Evolutionary conservation across 2,888 invertebrate genomes (phyloP).

Genomic region (Euclidia mi): DNA sequence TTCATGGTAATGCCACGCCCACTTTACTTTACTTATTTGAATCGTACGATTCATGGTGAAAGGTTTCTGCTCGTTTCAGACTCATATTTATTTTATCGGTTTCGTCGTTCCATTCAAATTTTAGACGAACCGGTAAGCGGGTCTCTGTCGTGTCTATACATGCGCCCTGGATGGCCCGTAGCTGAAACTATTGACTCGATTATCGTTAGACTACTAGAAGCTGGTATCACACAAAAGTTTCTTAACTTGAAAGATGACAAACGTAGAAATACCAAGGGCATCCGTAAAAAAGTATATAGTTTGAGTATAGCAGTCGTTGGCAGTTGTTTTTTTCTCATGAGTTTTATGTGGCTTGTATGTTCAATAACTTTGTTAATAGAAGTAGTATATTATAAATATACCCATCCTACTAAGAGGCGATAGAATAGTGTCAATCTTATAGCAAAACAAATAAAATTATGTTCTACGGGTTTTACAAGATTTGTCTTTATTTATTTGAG

Average conservation of each 20-base stretch:
- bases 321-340: slow-evolving; percentile 67
- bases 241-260: background rate
- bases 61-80: slow-evolving; percentile 64
- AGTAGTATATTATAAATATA: slow-evolving; percentile 46
- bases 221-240: slow-evolving; percentile 42
- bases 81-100: slow-evolving; percentile 32
- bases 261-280: slow-evolving; percentile 18
- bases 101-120: slow-evolving; percentile 57
- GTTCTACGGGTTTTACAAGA: too few species aligned
- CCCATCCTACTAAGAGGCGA: background rate
- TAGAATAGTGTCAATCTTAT: too few species aligned
- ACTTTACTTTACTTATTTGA: slow-evolving; percentile 46
- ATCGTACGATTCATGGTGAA: slow-evolving; percentile 61
- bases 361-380: slow-evolving; percentile 59
- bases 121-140: slow-evolving; percentile 56
- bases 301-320: slow-evolving; percentile 57
- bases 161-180: slow-evolving; percentile 74
- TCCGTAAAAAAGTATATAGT: slow-evolving; percentile 14
- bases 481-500: too few species aligned
- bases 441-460: too few species aligned
- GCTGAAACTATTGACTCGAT: slow-evolving; percentile 52
- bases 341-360: slow-evolving; percentile 58
- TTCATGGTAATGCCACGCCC: slow-evolving; percentile 47
- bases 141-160: slow-evolving; percentile 55
- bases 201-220: slow-evolving; percentile 57